These are phyloP conservation scores for Clitarchus hookeri DNA, from an alignment of 2,888 invertebrate genomes.

Conservation along the genomic window DNA sequence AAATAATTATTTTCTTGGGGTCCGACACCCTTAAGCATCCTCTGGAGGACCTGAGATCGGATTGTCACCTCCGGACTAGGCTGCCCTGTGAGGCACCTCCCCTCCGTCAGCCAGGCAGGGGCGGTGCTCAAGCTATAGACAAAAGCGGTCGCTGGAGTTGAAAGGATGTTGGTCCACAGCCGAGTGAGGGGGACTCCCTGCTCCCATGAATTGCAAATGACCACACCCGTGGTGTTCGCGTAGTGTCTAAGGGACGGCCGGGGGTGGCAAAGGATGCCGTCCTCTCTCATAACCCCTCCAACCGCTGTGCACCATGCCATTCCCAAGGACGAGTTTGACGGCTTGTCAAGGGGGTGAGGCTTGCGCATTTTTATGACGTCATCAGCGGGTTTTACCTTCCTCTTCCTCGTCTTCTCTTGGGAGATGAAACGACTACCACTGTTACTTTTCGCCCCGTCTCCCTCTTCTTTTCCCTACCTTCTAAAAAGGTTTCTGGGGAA, in stretches of 20 bases:
- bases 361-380: background rate
- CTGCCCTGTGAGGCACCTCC: too few relatives aligned
- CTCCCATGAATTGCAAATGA: constrained; percentile 2
- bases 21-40: too few relatives aligned
- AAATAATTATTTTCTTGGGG: too few relatives aligned
- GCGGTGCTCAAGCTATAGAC: background rate
- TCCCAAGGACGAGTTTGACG: background rate
- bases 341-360: background rate
- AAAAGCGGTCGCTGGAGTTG: background rate
- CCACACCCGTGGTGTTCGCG: background rate
- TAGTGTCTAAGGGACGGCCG: background rate
- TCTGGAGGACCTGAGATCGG: too few relatives aligned
- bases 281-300: background rate
- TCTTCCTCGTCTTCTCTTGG: too few relatives aligned
- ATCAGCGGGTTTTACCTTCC: background rate
- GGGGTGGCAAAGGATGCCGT: background rate
- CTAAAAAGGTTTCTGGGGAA: background rate
- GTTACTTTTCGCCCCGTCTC: background rate
- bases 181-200: background rate
- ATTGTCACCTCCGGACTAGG: too few relatives aligned
- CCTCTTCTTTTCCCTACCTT: background rate
- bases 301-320: background rate
- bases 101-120: too few relatives aligned
- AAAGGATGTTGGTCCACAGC: background rate
- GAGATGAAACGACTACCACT: constrained; percentile 9